Conservation (phyloP, 2,113 vertebrate genomes). For the Brachirus orientalis region DNA sequence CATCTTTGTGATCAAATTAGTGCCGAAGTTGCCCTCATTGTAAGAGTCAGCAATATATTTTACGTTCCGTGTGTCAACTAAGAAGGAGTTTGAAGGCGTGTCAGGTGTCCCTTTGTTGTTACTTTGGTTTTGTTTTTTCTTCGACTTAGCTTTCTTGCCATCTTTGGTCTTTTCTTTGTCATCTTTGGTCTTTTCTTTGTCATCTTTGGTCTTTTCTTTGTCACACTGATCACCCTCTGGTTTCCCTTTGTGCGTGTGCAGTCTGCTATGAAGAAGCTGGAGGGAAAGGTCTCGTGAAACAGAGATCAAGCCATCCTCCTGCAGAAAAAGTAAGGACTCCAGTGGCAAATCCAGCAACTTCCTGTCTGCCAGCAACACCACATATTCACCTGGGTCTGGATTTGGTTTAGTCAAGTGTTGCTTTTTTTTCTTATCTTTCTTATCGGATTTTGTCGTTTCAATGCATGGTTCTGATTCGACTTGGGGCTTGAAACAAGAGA, state of each 20-base stretch:
- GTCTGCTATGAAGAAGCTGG: conserved; percentile 84
- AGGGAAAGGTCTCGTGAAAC: conserved; percentile 89
- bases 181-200: no score
- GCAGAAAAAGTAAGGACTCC: conserved; percentile 83
- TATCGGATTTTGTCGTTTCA: conserved; percentile 69
- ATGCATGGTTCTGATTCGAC: background rate
- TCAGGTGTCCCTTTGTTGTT: conserved; percentile 80
- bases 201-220: conserved; percentile 64
- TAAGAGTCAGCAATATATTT: conserved; percentile 87
- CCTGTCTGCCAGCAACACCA: conserved; percentile 84
- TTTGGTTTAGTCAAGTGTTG: conserved; percentile 43
- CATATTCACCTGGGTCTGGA: conserved; percentile 66
- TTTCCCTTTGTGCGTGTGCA: conserved; percentile 70
- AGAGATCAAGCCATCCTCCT: conserved; percentile 69
- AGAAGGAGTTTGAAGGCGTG: conserved; percentile 68
- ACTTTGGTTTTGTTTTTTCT: conserved; percentile 75
- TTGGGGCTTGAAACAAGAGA: conserved; percentile 75
- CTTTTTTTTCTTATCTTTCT: conserved; percentile 79
- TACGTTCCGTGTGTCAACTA: conserved; percentile 77
- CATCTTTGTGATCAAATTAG: conserved; percentile 75
- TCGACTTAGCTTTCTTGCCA: conserved; percentile 62
- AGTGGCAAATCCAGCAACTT: conserved; percentile 86
- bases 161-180: conserved; percentile 72
- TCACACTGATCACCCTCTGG: conserved; percentile 77
- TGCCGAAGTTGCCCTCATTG: conserved; percentile 67